phyloP scores from a whole-genome alignment of 2,113 vertebrate species.

The Zingel zingel region DNA sequence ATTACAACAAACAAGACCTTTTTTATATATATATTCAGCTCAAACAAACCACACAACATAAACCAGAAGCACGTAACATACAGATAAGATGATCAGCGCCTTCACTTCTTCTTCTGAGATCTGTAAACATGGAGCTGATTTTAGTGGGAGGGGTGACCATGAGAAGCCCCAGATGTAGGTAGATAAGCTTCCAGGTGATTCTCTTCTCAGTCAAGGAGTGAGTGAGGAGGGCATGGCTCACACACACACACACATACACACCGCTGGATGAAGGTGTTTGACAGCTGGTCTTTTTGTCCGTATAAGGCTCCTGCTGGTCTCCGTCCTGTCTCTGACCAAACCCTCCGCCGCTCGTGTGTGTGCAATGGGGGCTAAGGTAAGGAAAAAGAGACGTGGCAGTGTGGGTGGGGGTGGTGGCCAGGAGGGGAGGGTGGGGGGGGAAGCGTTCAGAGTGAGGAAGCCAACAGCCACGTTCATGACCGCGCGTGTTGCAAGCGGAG shows the following conservation, averaged over 20 bases:
- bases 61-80: background rate
- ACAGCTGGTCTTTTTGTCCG: background rate
- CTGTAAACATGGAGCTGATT: conserved; percentile 53
- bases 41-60: background rate
- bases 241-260: conserved; percentile 20
- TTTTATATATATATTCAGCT: background rate
- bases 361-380: conserved; percentile 24
- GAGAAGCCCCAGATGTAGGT: conserved; percentile 4
- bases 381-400: conserved; percentile 2
- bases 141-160: conserved; percentile 25
- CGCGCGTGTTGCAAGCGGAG: conserved; percentile 58
- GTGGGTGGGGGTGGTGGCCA: background rate
- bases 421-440: background rate
- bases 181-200: conserved; percentile 33
- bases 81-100: conserved; percentile 37
- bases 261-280: conserved; percentile 13
- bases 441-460: conserved; percentile 50
- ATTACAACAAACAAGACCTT: conserved; percentile 1
- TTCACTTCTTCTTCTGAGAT: conserved; percentile 36
- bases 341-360: conserved; percentile 23
- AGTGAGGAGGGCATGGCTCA: conserved; percentile 14
- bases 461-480: conserved; percentile 51
- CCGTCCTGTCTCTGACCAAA: conserved; percentile 77
- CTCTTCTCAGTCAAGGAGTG: conserved; percentile 10
- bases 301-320: conserved; percentile 31